Percentiles rank a stretch among this genome's conserved stretches.
phyloP scores from a whole-genome alignment of 2,797 vertebrate species.

The Hyperoplus lanceolatus region DNA sequence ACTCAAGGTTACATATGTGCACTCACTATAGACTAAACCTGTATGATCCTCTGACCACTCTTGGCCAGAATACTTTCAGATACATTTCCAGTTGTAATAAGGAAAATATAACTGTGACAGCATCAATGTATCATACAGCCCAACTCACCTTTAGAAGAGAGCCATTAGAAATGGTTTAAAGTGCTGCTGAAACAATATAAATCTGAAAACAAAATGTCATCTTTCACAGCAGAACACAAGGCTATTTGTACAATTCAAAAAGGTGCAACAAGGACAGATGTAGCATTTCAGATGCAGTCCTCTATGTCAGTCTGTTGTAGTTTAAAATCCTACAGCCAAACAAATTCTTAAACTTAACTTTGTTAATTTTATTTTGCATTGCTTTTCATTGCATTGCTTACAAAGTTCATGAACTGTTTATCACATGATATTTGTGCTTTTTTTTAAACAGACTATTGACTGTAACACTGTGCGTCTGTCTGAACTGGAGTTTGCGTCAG shows the following conservation, averaged over 20 bases:
- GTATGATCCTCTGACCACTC: no score
- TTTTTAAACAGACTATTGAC: constrained; percentile 87
- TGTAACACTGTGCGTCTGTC: constrained; percentile 87
- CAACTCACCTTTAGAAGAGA: no score
- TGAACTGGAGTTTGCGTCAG: constrained; percentile 92
- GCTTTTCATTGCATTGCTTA: neutral
- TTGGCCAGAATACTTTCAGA: no score
- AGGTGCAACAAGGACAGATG: neutral
- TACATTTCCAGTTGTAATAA: neutral
- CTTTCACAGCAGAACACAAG: neutral
- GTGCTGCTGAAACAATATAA: neutral
- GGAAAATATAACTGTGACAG: neutral
- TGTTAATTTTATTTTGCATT: neutral
- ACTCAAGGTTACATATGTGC: neutral
- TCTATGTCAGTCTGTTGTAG: no score
- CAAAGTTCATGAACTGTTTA: neutral
- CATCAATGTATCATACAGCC: neutral
- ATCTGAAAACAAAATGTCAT: neutral
- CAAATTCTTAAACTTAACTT: neutral
- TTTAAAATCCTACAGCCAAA: neutral
- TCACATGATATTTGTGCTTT: neutral
- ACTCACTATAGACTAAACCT: no score
- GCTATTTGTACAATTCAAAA: neutral
- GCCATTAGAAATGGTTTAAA: neutral
- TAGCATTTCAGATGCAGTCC: no score